phyloP scores from a whole-genome alignment of 1,140 invertebrate species.

The Leptinotarsa undecemlineata region DNA sequence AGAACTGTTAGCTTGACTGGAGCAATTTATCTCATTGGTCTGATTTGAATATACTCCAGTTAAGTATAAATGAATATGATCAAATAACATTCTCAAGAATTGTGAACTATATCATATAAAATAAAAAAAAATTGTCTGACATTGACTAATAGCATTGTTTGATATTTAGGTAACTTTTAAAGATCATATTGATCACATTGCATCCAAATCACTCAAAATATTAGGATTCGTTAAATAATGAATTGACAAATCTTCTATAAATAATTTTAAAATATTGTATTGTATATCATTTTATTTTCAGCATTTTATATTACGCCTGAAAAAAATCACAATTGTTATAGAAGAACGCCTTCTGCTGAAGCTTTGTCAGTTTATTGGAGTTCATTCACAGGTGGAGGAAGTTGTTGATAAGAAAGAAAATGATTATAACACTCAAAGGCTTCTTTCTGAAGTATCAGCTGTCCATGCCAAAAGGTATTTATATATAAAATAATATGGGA shows the following conservation, averaged over 20 bases:
- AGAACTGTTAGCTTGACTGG: too few relatives aligned
- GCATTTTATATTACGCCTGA: conserved; percentile 80
- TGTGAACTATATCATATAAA: too few relatives aligned
- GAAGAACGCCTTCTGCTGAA: conserved; percentile 89
- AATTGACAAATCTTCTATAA: too few relatives aligned
- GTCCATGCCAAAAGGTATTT: conserved; percentile 76
- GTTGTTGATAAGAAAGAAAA: conserved; percentile 66
- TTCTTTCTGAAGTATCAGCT: conserved; percentile 78
- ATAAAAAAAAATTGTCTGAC: too few relatives aligned
- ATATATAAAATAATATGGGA: too few relatives aligned
- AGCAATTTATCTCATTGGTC: too few relatives aligned
- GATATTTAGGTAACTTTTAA: too few relatives aligned
- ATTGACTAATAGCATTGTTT: too few relatives aligned
- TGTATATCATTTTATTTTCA: conserved; percentile 57
- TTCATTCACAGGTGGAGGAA: conserved; percentile 65
- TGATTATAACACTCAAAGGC: conserved; percentile 74
- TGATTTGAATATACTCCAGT: too few relatives aligned
- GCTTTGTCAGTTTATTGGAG: conserved; percentile 66
- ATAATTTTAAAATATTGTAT: background rate
- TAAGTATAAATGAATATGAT: too few relatives aligned
- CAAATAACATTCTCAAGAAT: too few relatives aligned
- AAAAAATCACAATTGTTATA: conserved; percentile 81
- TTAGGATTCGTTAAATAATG: background rate
- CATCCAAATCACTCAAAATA: background rate
- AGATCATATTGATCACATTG: too few relatives aligned